Conservation (phyloP, 1,140 invertebrate genomes). For the Papilio dardanus region DNA sequence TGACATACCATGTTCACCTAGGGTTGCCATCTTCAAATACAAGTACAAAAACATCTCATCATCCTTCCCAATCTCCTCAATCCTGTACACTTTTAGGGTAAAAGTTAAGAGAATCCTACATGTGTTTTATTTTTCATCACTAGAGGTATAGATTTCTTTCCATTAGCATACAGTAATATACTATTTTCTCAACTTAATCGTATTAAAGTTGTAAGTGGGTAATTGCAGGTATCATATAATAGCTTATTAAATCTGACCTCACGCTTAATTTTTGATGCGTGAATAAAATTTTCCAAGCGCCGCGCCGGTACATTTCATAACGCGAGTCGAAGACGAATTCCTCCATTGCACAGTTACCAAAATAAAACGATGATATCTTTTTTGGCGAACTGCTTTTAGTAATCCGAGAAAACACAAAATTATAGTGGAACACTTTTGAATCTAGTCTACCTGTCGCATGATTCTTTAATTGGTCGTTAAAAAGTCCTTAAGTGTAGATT, state of each 20-base stretch:
- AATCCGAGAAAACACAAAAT: no score
- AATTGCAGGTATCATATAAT: conserved; percentile 32
- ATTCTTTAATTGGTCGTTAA: no score
- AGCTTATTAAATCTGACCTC: conserved; percentile 39
- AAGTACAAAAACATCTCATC: no score
- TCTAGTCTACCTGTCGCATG: no score
- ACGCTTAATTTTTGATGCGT: conserved; percentile 28
- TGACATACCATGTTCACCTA: background rate
- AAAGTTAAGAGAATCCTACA: background rate
- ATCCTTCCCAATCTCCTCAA: background rate
- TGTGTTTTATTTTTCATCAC: no score
- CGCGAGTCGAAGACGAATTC: background rate
- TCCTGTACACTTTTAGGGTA: background rate
- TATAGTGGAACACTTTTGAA: no score
- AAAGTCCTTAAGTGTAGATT: no score
- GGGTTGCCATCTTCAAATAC: no score
- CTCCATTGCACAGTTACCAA: background rate
- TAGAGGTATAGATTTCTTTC: background rate
- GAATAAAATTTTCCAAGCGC: conserved; percentile 22
- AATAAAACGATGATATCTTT: no score
- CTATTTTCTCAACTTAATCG: background rate
- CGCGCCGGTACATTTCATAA: background rate
- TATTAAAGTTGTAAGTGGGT: conserved; percentile 1
- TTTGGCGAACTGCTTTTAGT: no score
- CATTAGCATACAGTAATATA: background rate